phyloP scores from a whole-genome alignment of 2,113 vertebrate species.

The Cebidichthys violaceus region DNA sequence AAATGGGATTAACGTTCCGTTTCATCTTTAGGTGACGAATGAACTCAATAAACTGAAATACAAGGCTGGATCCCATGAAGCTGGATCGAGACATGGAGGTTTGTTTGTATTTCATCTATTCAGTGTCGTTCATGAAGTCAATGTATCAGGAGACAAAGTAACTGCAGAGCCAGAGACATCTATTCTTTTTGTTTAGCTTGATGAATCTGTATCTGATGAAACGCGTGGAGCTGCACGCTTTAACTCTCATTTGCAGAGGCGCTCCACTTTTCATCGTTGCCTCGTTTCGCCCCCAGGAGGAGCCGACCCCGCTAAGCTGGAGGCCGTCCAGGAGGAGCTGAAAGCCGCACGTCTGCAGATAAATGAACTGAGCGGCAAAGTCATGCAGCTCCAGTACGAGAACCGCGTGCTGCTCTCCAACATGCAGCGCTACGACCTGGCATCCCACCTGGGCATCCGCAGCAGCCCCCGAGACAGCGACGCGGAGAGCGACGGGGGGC shows the following conservation, averaged over 20 bases:
- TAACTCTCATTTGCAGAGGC: conserved; percentile 37
- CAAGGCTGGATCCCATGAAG: conserved; percentile 91
- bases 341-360: conserved; percentile 96
- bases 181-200: background rate
- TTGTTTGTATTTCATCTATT: conserved; percentile 36
- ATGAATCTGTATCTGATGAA: conserved; percentile 16
- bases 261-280: conserved; percentile 52
- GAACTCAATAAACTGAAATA: conserved; percentile 98
- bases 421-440: conserved; percentile 98
- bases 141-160: conserved; percentile 4
- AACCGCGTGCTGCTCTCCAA: conserved; percentile 98
- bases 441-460: conserved; percentile 95
- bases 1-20: conserved; percentile 31
- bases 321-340: conserved; percentile 95
- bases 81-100: conserved; percentile 77
- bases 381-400: conserved; percentile 99
- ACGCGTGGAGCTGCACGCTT: conserved; percentile 26
- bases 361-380: conserved; percentile 97
- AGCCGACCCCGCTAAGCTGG: conserved; percentile 88
- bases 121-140: background rate
- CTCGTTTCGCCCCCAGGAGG: conserved; percentile 61
- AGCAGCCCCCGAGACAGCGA: conserved; percentile 95
- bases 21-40: conserved; percentile 82
- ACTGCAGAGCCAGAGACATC: background rate
- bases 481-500: conserved; percentile 93